Percentiles rank a stretch among this genome's conserved stretches.
Evolutionary conservation across 53 echinoderm and acorn worm genomes (phyloP).

Genomic region (Paracentrotus lividus): DNA sequence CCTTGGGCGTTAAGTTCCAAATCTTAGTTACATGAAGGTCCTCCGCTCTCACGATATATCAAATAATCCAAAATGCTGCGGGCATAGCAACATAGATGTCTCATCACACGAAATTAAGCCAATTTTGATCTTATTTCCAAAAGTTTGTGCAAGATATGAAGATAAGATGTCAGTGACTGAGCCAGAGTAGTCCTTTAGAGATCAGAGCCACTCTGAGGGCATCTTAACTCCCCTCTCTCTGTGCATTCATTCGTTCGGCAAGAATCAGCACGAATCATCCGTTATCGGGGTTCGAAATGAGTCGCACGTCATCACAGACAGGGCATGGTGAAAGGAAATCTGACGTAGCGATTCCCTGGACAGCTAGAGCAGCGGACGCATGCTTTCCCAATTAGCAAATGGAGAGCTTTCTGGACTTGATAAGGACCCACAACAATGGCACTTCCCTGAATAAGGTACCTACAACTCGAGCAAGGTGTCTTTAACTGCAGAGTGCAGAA

Average conservation of each 20-base stretch:
- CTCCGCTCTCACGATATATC: background rate
- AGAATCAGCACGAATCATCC: conserved; percentile 22
- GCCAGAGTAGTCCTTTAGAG: background rate
- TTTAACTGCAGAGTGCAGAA: background rate
- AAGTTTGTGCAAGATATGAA: conserved; percentile 8
- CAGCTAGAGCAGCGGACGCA: conserved; percentile 5
- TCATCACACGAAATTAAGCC: conserved; percentile 38
- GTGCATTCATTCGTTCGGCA: too few relatives aligned
- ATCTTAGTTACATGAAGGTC: conserved; percentile 20
- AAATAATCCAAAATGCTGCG: conserved; percentile 11
- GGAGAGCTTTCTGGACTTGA: conserved; percentile 19
- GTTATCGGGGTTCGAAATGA: conserved; percentile 13
- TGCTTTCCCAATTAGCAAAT: background rate
- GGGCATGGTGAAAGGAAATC: background rate
- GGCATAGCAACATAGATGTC: background rate
- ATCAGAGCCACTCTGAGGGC: background rate
- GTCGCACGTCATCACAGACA: conserved; percentile 18
- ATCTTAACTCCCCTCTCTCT: background rate
- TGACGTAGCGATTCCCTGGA: conserved; percentile 24
- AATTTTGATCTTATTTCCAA: conserved; percentile 46
- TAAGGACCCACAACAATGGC: background rate
- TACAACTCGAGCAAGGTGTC: conserved; percentile 14
- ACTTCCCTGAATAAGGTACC: background rate
- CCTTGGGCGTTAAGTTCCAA: conserved; percentile 28
- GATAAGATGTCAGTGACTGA: conserved; percentile 27